Percentiles rank a stretch among this genome's conserved stretches.
phyloP scores from a whole-genome alignment of 2,888 invertebrate genomes.

The Synanthedon tipuliformis region DNA sequence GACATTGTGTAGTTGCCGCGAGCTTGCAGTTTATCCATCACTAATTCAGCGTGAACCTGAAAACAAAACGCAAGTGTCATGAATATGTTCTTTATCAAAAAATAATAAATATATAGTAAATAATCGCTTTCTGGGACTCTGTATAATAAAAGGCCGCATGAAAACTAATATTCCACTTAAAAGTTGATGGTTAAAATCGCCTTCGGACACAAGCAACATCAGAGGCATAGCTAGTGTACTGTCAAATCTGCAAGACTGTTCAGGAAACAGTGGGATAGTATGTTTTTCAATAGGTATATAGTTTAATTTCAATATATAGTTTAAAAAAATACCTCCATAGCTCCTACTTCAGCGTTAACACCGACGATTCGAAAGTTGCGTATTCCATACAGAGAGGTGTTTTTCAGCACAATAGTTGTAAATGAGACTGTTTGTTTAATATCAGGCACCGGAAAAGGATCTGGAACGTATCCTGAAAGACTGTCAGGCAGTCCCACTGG shows the following conservation, averaged over 20 bases:
- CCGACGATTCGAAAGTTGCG: constrained; percentile 82
- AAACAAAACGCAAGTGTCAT: constrained; percentile 11
- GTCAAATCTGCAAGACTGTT: not conserved
- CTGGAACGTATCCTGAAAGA: constrained; percentile 75
- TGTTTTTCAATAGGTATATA: too few species aligned
- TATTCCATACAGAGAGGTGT: constrained; percentile 79
- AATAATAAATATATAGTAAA: too few species aligned
- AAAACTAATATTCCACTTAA: too few species aligned
- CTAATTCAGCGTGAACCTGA: constrained; percentile 78
- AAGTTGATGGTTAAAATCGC: too few species aligned
- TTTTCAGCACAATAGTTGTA: constrained; percentile 76
- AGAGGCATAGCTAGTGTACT: not conserved
- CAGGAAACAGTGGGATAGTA: too few species aligned
- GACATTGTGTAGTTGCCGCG: constrained; percentile 81
- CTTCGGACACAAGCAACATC: not conserved
- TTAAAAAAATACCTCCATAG: constrained; percentile 73
- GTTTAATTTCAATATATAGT: not conserved
- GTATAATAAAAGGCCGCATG: too few species aligned
- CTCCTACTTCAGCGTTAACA: constrained; percentile 77
- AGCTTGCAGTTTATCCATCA: constrained; percentile 77
- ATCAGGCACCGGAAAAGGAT: constrained; percentile 83
- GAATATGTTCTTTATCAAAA: not conserved
- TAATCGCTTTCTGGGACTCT: too few species aligned
- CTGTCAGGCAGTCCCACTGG: constrained; percentile 82
- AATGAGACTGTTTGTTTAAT: constrained; percentile 79